Conservation (phyloP, 2,888 invertebrate species). For the Smittia aterrima region DNA sequence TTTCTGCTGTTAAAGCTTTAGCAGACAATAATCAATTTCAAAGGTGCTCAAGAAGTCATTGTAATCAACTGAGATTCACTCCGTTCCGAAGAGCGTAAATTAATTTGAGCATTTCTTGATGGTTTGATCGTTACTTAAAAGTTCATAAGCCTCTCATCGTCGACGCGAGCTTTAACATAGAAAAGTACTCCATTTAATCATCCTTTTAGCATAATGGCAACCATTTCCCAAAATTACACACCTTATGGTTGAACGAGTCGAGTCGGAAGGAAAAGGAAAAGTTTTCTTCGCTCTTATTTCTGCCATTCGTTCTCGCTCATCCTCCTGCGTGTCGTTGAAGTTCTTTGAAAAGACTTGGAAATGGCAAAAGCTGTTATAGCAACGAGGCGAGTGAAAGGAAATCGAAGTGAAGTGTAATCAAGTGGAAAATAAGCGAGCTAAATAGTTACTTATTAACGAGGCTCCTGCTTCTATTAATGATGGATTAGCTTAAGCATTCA, state of each 20-base stretch:
- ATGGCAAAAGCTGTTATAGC: background rate
- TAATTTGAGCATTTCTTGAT: constrained; percentile 31
- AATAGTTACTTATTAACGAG: constrained; percentile 17
- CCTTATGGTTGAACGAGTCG: constrained; percentile 24
- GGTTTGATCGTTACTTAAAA: constrained; percentile 11
- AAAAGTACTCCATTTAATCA: constrained; percentile 32
- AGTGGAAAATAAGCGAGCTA: constrained; percentile 3
- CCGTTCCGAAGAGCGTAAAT: constrained; percentile 21
- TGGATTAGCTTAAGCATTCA: constrained; percentile 17
- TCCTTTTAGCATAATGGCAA: constrained; percentile 34
- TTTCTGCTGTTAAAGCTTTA: background rate
- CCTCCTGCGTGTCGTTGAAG: background rate
- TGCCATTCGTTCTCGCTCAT: background rate
- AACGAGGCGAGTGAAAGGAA: background rate
- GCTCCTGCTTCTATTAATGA: background rate
- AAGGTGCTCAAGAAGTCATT: too few species aligned
- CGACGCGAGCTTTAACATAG: background rate
- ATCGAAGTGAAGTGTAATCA: constrained; percentile 6
- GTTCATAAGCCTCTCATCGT: constrained; percentile 8
- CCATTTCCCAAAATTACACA: constrained; percentile 30
- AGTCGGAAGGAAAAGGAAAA: constrained; percentile 5
- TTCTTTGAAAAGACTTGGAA: background rate
- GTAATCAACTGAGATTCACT: background rate
- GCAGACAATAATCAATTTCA: too few species aligned
- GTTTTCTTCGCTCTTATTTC: background rate